A percentile compares a stretch with the other conserved stretches of the same genome.
phyloP scores from a whole-genome alignment of 2,113 vertebrate species.

The Leptobrachium leishanense region DNA sequence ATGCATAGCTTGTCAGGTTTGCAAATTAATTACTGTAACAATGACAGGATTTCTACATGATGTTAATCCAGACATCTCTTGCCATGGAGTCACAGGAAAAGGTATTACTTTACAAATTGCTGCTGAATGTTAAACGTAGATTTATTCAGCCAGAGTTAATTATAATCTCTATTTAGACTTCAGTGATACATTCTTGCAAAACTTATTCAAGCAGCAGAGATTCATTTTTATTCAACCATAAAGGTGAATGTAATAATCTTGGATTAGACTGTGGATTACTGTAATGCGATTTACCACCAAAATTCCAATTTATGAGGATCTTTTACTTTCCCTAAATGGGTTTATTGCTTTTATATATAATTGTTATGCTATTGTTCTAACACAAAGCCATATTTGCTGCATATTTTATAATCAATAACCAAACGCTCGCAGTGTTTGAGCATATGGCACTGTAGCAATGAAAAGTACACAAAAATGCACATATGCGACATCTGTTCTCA shows the following conservation, averaged over 20 bases:
- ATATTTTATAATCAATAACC: too few relatives aligned
- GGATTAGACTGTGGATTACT: slow-evolving; percentile 70
- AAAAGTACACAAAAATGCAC: too few relatives aligned
- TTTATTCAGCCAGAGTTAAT: slow-evolving; percentile 77
- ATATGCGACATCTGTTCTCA: too few relatives aligned
- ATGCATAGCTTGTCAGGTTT: slow-evolving; percentile 35
- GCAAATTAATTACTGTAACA: slow-evolving; percentile 42
- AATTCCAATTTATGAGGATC: slow-evolving; percentile 52
- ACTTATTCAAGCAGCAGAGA: slow-evolving; percentile 76
- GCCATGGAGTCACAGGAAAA: slow-evolving; percentile 54
- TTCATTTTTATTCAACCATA: slow-evolving; percentile 76
- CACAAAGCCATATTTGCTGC: background rate
- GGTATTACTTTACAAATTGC: slow-evolving; percentile 60
- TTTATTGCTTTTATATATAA: background rate
- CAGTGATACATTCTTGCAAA: slow-evolving; percentile 70
- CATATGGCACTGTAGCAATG: too few relatives aligned
- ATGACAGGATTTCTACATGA: slow-evolving; percentile 47
- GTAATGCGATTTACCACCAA: slow-evolving; percentile 72
- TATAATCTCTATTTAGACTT: slow-evolving; percentile 78
- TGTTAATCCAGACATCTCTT: slow-evolving; percentile 52
- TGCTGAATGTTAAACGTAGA: slow-evolving; percentile 68
- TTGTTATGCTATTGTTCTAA: background rate
- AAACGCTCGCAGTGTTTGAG: too few relatives aligned
- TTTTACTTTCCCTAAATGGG: slow-evolving; percentile 55
- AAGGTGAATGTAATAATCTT: slow-evolving; percentile 76